A percentile compares a stretch with the other conserved stretches of the same genome.
Conservation (phyloP, 2,113 vertebrate species). For the Ellobius talpinus region DNA sequence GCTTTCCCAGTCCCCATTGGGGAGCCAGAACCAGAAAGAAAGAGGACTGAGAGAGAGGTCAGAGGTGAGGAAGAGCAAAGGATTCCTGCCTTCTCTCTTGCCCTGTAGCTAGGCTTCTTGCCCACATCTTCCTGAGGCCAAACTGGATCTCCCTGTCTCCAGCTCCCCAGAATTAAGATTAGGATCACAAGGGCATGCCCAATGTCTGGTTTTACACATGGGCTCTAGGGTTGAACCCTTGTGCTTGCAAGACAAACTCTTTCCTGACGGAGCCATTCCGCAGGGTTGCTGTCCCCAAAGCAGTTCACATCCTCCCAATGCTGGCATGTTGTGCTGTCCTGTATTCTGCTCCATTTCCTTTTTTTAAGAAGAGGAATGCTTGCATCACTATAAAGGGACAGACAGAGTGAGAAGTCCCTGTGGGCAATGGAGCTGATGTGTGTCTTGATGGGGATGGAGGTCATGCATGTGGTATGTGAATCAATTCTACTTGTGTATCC, state of each 20-base stretch:
- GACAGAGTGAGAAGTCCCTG: background rate
- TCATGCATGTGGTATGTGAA: background rate
- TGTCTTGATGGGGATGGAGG: rapidly evolving
- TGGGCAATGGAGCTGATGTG: rapidly evolving
- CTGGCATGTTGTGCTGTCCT: rapidly evolving
- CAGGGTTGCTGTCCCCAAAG: no score
- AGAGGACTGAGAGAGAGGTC: background rate
- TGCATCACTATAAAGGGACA: background rate
- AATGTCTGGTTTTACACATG: background rate
- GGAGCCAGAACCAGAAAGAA: background rate
- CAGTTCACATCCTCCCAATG: background rate
- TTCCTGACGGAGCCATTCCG: background rate
- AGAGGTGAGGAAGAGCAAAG: background rate
- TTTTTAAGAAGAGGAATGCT: background rate
- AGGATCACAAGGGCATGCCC: background rate
- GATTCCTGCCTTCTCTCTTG: background rate
- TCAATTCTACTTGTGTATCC: background rate
- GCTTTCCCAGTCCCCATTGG: background rate
- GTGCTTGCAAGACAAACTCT: background rate
- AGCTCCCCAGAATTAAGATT: background rate
- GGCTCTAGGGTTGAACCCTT: no score
- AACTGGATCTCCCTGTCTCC: background rate
- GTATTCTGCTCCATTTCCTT: background rate
- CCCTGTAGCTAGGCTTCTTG: background rate
- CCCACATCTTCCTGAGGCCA: background rate